Base-by-base conservation (phyloP, 2,888 invertebrate species). In the Sphecodes monilicornis region DNA sequence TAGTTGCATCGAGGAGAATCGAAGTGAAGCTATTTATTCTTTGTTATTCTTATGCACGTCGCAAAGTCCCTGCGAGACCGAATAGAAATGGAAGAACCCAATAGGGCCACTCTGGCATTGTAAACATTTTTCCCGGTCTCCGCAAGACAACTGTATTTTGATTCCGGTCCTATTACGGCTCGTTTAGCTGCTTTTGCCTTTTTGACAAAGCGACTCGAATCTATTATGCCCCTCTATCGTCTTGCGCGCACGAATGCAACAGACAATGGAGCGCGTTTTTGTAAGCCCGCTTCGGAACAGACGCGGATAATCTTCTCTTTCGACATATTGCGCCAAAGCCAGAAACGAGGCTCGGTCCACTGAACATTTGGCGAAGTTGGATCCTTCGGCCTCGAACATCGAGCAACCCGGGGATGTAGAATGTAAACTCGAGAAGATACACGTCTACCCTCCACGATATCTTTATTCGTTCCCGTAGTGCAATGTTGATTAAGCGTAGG, bases 191-290 rank as follows among this genome's bases (percentile, higher is more conserved):
- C 90, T 91, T 93, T 94, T 94, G 94, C 94, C 94, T 94, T 94
- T 91, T 94, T 94, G 93, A 94, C 94, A 94, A 93, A 92, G 93
- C 94, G 93, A 94, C 94, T 93, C 91, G 93, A 90, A 91, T 93
- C 91, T 92, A 88, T 90, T 89, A 86, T 90, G 82, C 77, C 57
- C 64, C 54, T 66, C 75, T 76, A 70, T 76, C 57, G 68, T 54
- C 60, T 73, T 79, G 18, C 70, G 73, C 69, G 41, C 72, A 76
- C 60, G 72, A 22, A 57, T 70, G 87, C 78, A 72, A 74, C 70
- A 50, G 16, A 68, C 82, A 87, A 85, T 66, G 50, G 77, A 76
- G 10, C 74, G 64, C 74, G 81, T 88, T 84, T 86, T 87, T 80
- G 68, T 80, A n/a, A 57, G 70, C 78, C 78, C 80, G 86, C 83